A percentile compares a stretch with the other conserved stretches of the same genome.
Evolutionary conservation across 2,888 invertebrate species (phyloP).

Genomic region (Hydriomena furcata): DNA sequence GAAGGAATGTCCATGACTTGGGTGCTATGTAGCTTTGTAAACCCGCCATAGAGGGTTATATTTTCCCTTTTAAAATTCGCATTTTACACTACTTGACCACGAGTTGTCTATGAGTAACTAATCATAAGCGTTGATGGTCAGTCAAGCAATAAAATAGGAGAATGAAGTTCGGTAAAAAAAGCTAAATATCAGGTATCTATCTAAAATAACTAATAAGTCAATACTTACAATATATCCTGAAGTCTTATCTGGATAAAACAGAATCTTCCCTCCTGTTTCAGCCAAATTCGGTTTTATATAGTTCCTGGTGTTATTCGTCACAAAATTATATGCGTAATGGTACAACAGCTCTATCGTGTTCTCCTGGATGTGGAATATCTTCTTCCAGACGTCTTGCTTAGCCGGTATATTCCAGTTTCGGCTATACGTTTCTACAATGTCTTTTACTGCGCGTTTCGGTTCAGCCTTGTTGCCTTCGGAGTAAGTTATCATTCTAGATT

Average conservation of each 20-base stretch:
- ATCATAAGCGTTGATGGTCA: too few species aligned
- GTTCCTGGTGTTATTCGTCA: conserved; percentile 85
- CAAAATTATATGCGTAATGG: conserved; percentile 85
- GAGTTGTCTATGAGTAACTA: too few species aligned
- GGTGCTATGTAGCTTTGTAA: too few species aligned
- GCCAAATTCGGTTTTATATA: conserved; percentile 88
- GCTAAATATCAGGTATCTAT: too few species aligned
- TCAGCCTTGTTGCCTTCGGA: conserved; percentile 59
- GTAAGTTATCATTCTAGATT: conserved; percentile 61
- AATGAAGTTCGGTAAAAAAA: too few species aligned
- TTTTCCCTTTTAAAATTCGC: too few species aligned
- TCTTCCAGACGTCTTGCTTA: conserved; percentile 85
- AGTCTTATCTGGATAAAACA: conserved; percentile 85
- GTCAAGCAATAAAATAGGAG: too few species aligned
- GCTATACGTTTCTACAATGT: conserved; percentile 85
- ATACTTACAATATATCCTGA: conserved; percentile 85
- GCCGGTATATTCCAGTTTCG: conserved; percentile 82
- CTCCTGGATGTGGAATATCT: conserved; percentile 85
- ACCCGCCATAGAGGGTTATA: too few species aligned
- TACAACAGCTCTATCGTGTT: conserved; percentile 85
- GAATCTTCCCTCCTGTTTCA: conserved; percentile 87
- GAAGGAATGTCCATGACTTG: too few species aligned
- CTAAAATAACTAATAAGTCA: not conserved
- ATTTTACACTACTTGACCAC: too few species aligned
- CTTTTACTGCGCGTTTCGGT: conserved; percentile 61